These are phyloP conservation scores for Leuctra nigra DNA, from an alignment of 2,888 invertebrate species.

Conservation along the genomic window DNA sequence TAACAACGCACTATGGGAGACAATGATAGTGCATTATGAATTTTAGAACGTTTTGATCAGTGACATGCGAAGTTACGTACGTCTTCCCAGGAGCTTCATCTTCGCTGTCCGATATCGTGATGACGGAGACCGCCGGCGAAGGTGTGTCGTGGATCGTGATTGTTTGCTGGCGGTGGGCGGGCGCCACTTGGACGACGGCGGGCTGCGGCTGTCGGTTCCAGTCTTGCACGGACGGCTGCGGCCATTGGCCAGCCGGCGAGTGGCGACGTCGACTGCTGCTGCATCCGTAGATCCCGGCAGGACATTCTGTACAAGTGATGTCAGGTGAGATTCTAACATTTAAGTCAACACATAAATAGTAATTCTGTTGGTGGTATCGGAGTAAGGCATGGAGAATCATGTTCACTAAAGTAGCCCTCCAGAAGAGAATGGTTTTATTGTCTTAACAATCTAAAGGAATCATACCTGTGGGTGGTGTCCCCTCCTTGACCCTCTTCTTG, in stretches of 20 bases:
- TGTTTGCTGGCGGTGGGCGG: slow-evolving; percentile 61
- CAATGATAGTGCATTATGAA: background rate
- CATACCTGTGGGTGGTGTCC: slow-evolving; percentile 66
- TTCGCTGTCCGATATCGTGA: slow-evolving; percentile 93
- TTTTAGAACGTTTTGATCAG: too few species aligned
- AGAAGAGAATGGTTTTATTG: too few species aligned
- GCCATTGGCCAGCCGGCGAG: slow-evolving; percentile 24
- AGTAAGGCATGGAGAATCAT: too few species aligned
- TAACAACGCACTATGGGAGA: background rate
- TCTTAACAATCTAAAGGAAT: too few species aligned
- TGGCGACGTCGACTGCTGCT: slow-evolving; percentile 22
- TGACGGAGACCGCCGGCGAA: slow-evolving; percentile 89
- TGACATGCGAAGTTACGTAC: slow-evolving; percentile 28
- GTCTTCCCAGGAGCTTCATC: slow-evolving; percentile 62
- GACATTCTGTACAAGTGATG: too few species aligned
- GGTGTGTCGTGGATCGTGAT: slow-evolving; percentile 95
- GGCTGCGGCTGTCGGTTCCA: slow-evolving; percentile 9
- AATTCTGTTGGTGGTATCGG: too few species aligned
- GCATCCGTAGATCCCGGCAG: slow-evolving; percentile 31
- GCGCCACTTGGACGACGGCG: slow-evolving; percentile 38
- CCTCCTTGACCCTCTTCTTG: slow-evolving; percentile 94
- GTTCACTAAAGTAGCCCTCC: too few species aligned
- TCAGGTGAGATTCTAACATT: too few species aligned
- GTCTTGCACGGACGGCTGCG: slow-evolving; percentile 1
- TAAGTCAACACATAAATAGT: too few species aligned